Percentiles rank a stretch among this genome's conserved stretches.
phyloP scores from a whole-genome alignment of 2,888 invertebrate species.

The Drosophila colorata region DNA sequence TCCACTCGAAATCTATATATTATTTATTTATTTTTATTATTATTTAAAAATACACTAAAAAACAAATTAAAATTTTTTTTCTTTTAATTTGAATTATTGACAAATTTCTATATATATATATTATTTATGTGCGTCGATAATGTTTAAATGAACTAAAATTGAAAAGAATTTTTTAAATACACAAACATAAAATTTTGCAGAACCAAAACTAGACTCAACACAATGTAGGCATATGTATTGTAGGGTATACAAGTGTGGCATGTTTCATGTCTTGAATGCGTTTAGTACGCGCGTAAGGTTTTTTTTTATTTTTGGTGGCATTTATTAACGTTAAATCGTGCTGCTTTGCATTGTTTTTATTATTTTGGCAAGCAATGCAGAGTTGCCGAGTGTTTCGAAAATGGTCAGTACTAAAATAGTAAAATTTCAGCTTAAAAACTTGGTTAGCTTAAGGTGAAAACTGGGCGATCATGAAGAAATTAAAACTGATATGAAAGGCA shows the following conservation, averaged over 20 bases:
- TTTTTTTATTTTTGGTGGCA: constrained; percentile 27
- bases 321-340: constrained; percentile 59
- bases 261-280: constrained; percentile 59
- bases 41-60: no score
- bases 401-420: background rate
- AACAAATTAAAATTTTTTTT: no score
- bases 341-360: constrained; percentile 14
- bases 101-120: no score
- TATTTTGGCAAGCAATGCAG: constrained; percentile 21
- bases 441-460: background rate
- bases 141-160: no score
- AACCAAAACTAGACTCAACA: background rate
- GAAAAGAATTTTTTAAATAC: no score
- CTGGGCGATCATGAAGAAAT: background rate
- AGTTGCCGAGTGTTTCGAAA: constrained; percentile 29
- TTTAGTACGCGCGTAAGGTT: constrained; percentile 53
- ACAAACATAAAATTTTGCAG: no score
- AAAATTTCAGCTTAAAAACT: no score
- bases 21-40: no score
- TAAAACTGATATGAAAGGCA: no score
- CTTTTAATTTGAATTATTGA: background rate
- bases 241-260: constrained; percentile 32
- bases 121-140: no score
- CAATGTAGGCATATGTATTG: background rate
- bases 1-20: no score